Conservation (phyloP, 2,888 invertebrate species). For the Tipula confusa region DNA sequence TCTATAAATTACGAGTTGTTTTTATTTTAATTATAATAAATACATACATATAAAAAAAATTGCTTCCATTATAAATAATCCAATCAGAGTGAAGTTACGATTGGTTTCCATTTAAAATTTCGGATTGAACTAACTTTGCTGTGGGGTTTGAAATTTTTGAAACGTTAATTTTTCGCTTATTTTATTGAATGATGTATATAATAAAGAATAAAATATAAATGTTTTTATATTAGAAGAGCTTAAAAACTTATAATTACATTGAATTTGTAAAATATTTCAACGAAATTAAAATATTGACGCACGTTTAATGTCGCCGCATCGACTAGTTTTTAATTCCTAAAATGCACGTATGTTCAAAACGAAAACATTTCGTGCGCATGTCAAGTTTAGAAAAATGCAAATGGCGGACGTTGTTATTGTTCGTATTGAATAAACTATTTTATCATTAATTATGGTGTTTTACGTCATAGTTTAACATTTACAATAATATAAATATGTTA, state of each 20-base stretch:
- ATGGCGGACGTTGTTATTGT: slow-evolving; percentile 99
- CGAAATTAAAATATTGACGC: not conserved
- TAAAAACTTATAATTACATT: not conserved
- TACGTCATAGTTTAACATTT: slow-evolving; percentile 58
- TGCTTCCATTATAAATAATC: slow-evolving; percentile 25
- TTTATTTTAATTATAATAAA: not conserved
- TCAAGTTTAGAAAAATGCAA: slow-evolving; percentile 82
- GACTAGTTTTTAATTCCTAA: not conserved
- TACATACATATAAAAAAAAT: not conserved
- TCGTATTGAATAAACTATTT: slow-evolving; percentile 80
- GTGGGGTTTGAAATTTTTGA: not conserved
- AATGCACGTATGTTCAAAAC: slow-evolving; percentile 27
- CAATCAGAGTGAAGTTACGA: slow-evolving; percentile 29
- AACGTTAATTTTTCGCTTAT: not conserved
- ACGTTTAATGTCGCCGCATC: not conserved
- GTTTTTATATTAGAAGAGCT: too few species aligned
- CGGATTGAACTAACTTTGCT: not conserved
- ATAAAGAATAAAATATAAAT: too few species aligned
- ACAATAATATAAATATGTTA: slow-evolving; percentile 55
- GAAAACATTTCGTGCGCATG: slow-evolving; percentile 57
- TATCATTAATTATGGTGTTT: slow-evolving; percentile 63
- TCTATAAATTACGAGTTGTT: not conserved
- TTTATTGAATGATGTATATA: not conserved
- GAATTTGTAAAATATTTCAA: not conserved
- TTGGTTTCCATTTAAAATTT: not conserved